Percentiles rank a stretch among this genome's conserved stretches.
phyloP scores from a whole-genome alignment of 2,888 invertebrate species.

The Leucophora obtusa region DNA sequence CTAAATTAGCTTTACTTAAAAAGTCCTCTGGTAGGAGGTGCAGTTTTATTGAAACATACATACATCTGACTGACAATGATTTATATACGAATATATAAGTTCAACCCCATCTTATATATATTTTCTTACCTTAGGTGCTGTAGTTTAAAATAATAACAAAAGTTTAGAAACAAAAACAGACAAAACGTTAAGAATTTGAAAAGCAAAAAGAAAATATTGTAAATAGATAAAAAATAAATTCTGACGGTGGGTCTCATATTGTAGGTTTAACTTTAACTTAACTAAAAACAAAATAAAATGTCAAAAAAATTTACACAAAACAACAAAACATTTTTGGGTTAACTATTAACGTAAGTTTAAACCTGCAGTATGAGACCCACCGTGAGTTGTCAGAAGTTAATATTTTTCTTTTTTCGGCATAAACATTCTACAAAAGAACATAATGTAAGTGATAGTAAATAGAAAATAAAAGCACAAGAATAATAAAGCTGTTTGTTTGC shows the following conservation, averaged over 20 bases:
- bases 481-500: background rate
- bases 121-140: background rate
- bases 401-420: background rate
- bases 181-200: background rate
- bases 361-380: too few relatives aligned
- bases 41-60: background rate
- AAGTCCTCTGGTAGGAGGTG: too few relatives aligned
- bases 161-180: background rate
- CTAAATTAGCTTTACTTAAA: background rate
- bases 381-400: background rate
- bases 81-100: constrained; percentile 25
- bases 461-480: background rate
- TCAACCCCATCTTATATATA: background rate
- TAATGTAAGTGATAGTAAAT: background rate
- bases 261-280: too few relatives aligned
- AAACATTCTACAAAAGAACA: background rate
- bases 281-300: too few relatives aligned
- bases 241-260: too few relatives aligned
- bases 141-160: constrained; percentile 6
- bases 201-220: background rate
- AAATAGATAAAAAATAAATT: background rate
- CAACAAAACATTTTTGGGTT: too few relatives aligned
- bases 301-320: too few relatives aligned
- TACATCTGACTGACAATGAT: constrained; percentile 32
- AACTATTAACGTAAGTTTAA: too few relatives aligned